Percentiles rank a stretch among this genome's conserved stretches.
Evolutionary conservation across 2,797 vertebrate species (phyloP).

Genomic region (Apogon talboti): DNA sequence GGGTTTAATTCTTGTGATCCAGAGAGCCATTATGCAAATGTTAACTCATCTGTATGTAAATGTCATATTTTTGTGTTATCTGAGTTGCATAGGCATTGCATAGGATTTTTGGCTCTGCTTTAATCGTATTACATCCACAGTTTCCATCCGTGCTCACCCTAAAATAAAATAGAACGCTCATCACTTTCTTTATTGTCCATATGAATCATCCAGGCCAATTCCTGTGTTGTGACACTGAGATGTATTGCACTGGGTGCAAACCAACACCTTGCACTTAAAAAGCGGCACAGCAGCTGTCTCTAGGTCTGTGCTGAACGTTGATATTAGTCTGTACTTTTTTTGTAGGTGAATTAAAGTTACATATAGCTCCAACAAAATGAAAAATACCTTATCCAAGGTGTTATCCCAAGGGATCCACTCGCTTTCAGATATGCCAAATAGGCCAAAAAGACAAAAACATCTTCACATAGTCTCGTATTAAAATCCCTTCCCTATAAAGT

Average conservation of each 20-base stretch:
- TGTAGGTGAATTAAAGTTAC: slow-evolving; percentile 30
- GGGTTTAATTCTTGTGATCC: slow-evolving; percentile 59
- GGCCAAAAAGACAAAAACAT: slow-evolving; percentile 4
- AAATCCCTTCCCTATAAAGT: slow-evolving; percentile 4
- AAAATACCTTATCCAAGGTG: slow-evolving; percentile 16
- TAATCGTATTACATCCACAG: slow-evolving; percentile 29
- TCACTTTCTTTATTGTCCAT: slow-evolving; percentile 57
- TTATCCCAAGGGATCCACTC: neutral
- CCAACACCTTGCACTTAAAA: slow-evolving; percentile 45
- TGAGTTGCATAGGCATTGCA: slow-evolving; percentile 29
- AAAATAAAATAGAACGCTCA: slow-evolving; percentile 47
- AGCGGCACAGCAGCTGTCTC: slow-evolving; percentile 31
- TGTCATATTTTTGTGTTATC: slow-evolving; percentile 49
- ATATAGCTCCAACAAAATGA: slow-evolving; percentile 33
- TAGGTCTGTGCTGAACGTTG: slow-evolving; percentile 19
- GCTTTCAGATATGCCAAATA: slow-evolving; percentile 29
- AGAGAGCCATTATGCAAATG: slow-evolving; percentile 67
- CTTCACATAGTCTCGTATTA: slow-evolving; percentile 30
- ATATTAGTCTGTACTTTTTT: slow-evolving; percentile 26
- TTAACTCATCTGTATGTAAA: slow-evolving; percentile 69
- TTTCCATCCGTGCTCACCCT: slow-evolving; percentile 43
- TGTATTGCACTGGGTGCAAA: slow-evolving; percentile 48
- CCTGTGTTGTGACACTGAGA: slow-evolving; percentile 57
- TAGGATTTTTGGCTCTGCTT: slow-evolving; percentile 29
- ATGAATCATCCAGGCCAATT: slow-evolving; percentile 60